These are phyloP conservation scores for Scartelaos histophorus DNA, from an alignment of 2,113 vertebrate species.

Conservation along the genomic window DNA sequence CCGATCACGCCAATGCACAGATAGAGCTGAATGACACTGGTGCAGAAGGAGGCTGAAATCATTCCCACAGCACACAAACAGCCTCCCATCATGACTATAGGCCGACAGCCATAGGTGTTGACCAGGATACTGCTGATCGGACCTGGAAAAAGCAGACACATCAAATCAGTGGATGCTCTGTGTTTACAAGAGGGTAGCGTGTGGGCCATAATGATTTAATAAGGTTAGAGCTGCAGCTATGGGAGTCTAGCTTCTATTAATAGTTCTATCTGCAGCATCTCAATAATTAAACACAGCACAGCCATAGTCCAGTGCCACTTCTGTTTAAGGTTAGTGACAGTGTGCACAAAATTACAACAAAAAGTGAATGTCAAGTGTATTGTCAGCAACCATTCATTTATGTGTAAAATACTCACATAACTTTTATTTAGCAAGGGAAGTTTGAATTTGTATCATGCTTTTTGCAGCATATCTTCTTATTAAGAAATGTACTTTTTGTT, in stretches of 20 bases:
- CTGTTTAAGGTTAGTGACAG: constrained; percentile 1
- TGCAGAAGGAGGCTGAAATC: constrained; percentile 90
- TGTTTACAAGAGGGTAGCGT: constrained; percentile 27
- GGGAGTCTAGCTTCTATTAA: constrained; percentile 40
- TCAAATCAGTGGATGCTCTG: constrained; percentile 2
- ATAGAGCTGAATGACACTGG: constrained; percentile 85
- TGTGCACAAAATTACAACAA: constrained; percentile 1
- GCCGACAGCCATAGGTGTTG: constrained; percentile 92
- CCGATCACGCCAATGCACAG: constrained; percentile 90
- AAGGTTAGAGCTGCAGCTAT: constrained; percentile 31
- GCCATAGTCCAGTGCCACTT: constrained; percentile 6
- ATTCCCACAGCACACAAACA: constrained; percentile 86
- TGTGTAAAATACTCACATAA: neutral
- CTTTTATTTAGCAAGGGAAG: too few species aligned
- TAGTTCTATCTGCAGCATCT: constrained; percentile 26
- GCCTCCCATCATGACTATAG: constrained; percentile 90
- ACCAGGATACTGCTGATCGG: constrained; percentile 94
- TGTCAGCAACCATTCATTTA: neutral
- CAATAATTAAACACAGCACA: constrained; percentile 20
- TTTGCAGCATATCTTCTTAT: too few species aligned
- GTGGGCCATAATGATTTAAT: constrained; percentile 40
- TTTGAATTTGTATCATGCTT: too few species aligned
- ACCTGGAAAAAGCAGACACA: constrained; percentile 71
- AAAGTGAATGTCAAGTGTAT: neutral
- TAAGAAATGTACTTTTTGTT: too few species aligned